phyloP scores from a whole-genome alignment of 2,113 vertebrate species.

The Gnathonemus longibarbis region DNA sequence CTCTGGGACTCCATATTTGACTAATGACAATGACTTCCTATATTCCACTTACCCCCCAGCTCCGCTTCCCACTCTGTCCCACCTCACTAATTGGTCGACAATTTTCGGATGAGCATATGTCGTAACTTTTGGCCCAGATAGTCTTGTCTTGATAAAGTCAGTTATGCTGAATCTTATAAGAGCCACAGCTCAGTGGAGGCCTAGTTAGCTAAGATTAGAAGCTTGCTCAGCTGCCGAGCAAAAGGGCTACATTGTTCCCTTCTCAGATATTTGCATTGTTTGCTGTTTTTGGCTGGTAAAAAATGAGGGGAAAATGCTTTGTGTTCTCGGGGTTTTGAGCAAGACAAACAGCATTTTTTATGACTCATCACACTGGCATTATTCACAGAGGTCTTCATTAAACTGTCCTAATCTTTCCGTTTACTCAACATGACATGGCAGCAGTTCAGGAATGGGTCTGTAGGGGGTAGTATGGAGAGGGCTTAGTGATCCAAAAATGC shows the following conservation, averaged over 20 bases:
- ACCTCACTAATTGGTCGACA: neutral
- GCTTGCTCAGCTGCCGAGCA: neutral
- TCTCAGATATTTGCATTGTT: conserved; percentile 27
- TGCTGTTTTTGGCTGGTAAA: conserved; percentile 21
- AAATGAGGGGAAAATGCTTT: conserved; percentile 33
- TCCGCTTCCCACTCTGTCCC: neutral
- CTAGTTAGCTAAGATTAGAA: conserved; percentile 14
- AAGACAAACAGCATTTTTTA: neutral
- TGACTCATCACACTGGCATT: neutral
- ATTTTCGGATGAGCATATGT: neutral
- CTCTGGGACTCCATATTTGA: neutral
- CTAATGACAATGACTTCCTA: neutral
- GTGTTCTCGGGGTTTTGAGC: neutral
- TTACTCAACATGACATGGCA: conserved; percentile 36
- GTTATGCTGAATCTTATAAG: neutral
- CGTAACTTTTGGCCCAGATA: neutral
- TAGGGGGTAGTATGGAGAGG: neutral
- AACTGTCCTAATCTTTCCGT: neutral
- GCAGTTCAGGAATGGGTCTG: neutral
- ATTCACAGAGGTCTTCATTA: neutral
- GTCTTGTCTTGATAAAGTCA: neutral
- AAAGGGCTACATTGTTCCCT: conserved; percentile 9
- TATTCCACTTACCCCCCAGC: neutral
- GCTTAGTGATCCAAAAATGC: neutral
- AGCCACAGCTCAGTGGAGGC: neutral